Percentiles rank a stretch among this genome's conserved stretches.
These are phyloP conservation scores for Hypselothyrea guttata DNA, from an alignment of 2,888 invertebrate species.

Conservation along the genomic window DNA sequence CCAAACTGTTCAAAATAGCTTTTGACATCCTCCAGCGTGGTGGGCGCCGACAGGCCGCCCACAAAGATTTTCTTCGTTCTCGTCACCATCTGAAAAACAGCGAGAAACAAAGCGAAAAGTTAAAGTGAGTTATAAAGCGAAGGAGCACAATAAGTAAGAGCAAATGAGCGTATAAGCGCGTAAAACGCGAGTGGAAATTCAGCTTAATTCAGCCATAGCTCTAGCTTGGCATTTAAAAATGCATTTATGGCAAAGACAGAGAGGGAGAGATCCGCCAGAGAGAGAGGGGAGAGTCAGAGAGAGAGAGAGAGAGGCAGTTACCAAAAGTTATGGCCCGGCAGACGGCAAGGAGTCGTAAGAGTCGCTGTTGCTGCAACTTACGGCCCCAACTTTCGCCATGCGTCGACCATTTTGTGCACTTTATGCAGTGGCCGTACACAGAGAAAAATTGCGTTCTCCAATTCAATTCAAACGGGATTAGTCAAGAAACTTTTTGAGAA, in stretches of 20 bases:
- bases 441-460: too few relatives aligned
- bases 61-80: constrained; percentile 99
- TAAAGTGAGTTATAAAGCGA: constrained; percentile 7
- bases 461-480: too few relatives aligned
- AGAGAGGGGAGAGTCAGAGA: too few relatives aligned
- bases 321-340: constrained; percentile 60
- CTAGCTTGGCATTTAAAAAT: constrained; percentile 64
- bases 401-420: constrained; percentile 71
- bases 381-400: constrained; percentile 67
- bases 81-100: constrained; percentile 95
- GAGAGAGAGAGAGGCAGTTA: constrained; percentile 1
- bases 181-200: constrained; percentile 41
- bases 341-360: constrained; percentile 52
- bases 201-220: constrained; percentile 46
- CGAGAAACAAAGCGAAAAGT: constrained; percentile 11
- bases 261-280: constrained; percentile 7
- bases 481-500: too few relatives aligned
- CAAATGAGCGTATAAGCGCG: constrained; percentile 39
- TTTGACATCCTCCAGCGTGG: constrained; percentile 99
- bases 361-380: constrained; percentile 60
- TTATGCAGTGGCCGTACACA: constrained; percentile 61
- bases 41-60: constrained; percentile 99
- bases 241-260: constrained; percentile 46
- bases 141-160: constrained; percentile 17
- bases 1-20: constrained; percentile 99